Base-by-base conservation (phyloP, 2,797 vertebrate genomes). In the Leucoraja ocellata region DNA sequence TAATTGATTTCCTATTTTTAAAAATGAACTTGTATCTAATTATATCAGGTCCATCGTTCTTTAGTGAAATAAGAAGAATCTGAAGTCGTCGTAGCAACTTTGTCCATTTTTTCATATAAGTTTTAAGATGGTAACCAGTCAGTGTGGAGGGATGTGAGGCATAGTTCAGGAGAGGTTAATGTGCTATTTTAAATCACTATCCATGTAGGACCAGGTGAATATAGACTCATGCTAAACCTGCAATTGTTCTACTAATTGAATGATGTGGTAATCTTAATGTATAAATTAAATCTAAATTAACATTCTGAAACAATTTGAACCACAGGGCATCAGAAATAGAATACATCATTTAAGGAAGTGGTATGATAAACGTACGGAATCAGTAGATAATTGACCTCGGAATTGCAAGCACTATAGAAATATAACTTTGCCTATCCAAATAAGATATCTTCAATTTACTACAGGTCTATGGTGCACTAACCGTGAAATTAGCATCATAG, bases 261-360 rank as follows among this genome's bases (percentile, higher is more conserved):
- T 88, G 13, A 65, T 18, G 61, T 10, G n/a, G 13, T 36, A 36
- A 63, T 36, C n/a, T 68, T 32, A 88, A 68, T 10, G 13, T 86
- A n/a, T 63, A 86, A 32, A 65, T 7, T 86, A n/a, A 86, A 86
- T 28, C 58, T 86, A 86, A 86, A n/a, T 86, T 63, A 86, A 65
- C 54, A n/a, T 86, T 28, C 58, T 18, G 58, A 61, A 86, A 65
- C 58, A 61, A 86, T n/a, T 32, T 65, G 46, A 84, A 88, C 61
- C 68, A 32, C 16, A 9, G 28, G 32, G 28, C 6, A 65, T 14
- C n/a, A 88, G 84, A 88, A 88, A 68, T 68, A 68, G 61, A 68
- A 68, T 88, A 68, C 8, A 68, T 63, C n/a, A 88, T 86, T 28
- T n/a, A 63, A 63, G 25, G 11, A 88, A 68, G 54, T 88, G n/a